A percentile compares a stretch with the other conserved stretches of the same genome.
Evolutionary conservation across 1,140 invertebrate species (phyloP).

Genomic region (Armadillidium nasatum): DNA sequence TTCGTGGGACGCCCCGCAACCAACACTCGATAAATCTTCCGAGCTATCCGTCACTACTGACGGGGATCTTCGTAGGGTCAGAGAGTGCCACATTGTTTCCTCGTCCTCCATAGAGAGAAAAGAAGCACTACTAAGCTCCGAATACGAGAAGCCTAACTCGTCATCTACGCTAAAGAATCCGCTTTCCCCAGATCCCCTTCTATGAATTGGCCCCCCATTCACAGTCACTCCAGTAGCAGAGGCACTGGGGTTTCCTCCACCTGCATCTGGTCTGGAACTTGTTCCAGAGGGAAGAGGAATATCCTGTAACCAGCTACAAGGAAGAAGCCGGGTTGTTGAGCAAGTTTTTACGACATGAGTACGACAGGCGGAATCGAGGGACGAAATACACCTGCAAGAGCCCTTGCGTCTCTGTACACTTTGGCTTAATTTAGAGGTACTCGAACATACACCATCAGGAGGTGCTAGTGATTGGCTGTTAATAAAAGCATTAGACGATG

Average conservation of each 20-base stretch:
- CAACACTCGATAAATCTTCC: conserved; percentile 73
- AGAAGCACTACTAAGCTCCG: conserved; percentile 49
- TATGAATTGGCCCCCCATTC: conserved; percentile 50
- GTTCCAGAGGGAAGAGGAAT: conserved; percentile 24
- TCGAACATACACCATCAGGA: conserved; percentile 5
- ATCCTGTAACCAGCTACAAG: conserved; percentile 8
- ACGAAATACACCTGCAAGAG: conserved; percentile 19
- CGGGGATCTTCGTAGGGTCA: conserved; percentile 63
- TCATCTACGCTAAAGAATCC: conserved; percentile 81
- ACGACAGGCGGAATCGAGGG: conserved; percentile 19
- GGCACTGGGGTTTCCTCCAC: conserved; percentile 19
- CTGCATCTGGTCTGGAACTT: conserved; percentile 26
- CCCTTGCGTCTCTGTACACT: conserved; percentile 18
- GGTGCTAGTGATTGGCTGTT: conserved; percentile 10
- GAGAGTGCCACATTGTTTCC: conserved; percentile 37
- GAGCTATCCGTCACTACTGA: conserved; percentile 81
- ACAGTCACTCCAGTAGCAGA: conserved; percentile 48
- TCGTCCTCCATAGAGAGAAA: conserved; percentile 57
- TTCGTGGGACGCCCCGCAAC: conserved; percentile 49
- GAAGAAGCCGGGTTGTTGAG: conserved; percentile 2
- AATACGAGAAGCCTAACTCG: conserved; percentile 49
- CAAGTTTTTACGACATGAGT: conserved; percentile 28
- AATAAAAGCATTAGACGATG: conserved; percentile 25
- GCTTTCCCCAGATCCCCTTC: conserved; percentile 76
- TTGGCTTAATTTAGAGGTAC: conserved; percentile 21